Evolutionary conservation across 2,797 vertebrate genomes (phyloP).

Genomic region (Alcedo quadribrachys): DNA sequence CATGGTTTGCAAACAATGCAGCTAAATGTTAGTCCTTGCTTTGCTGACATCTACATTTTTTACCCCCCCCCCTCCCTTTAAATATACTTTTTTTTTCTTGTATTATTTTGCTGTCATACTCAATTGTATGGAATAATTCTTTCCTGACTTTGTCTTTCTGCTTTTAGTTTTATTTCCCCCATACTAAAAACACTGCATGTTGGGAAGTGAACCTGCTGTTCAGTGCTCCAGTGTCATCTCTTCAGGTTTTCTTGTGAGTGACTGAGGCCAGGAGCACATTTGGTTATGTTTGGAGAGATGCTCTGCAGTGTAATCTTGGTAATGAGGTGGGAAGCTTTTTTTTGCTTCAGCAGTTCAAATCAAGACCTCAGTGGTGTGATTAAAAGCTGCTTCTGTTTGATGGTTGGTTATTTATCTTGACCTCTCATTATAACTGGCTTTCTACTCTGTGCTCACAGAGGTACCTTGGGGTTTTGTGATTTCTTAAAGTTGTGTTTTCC

Average conservation of each 20-base stretch:
- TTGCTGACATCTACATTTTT: neutral
- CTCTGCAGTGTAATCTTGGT: neutral
- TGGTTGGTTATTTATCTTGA: neutral
- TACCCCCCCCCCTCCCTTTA: neutral
- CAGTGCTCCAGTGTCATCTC: neutral
- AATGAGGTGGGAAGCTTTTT: neutral
- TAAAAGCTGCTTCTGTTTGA: constrained; percentile 30
- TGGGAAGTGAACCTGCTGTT: neutral
- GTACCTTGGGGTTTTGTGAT: neutral
- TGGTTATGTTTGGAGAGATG: neutral
- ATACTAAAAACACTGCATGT: neutral
- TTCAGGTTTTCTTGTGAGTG: neutral
- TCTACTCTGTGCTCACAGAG: neutral
- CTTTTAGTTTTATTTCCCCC: neutral
- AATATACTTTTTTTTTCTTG: neutral
- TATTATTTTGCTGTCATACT: neutral
- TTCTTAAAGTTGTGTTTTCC: neutral
- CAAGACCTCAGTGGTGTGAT: neutral
- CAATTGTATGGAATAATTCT: neutral
- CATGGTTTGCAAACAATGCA: neutral
- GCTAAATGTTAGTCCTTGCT: neutral
- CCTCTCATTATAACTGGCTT: constrained; percentile 26
- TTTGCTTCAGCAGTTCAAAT: constrained; percentile 1
- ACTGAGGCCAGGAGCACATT: neutral
- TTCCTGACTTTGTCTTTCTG: neutral